Conservation (phyloP, 2,888 invertebrate genomes). For the Catocala nupta region DNA sequence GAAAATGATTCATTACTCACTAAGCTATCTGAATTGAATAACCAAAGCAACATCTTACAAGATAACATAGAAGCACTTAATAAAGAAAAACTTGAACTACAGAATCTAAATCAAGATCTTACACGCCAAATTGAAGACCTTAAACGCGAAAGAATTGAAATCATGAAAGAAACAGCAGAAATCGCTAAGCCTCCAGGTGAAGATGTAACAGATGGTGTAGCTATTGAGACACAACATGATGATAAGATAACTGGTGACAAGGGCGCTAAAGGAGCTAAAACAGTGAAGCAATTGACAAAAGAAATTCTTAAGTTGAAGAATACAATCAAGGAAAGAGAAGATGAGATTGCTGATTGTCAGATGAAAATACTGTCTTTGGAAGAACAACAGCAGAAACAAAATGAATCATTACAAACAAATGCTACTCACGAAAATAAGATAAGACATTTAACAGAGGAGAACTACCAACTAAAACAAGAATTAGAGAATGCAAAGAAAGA, state of each 20-base stretch:
- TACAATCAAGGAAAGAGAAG: slow-evolving; percentile 84
- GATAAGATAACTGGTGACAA: slow-evolving; percentile 75
- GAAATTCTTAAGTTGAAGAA: slow-evolving; percentile 84
- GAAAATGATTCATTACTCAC: slow-evolving; percentile 88
- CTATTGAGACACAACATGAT: slow-evolving; percentile 71
- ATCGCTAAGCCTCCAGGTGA: slow-evolving; percentile 70
- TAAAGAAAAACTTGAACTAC: slow-evolving; percentile 77
- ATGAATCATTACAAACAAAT: slow-evolving; percentile 69
- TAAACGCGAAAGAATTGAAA: slow-evolving; percentile 77
- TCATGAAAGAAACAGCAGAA: slow-evolving; percentile 79
- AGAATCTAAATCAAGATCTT: slow-evolving; percentile 70
- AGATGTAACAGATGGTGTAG: slow-evolving; percentile 65
- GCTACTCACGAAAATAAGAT: slow-evolving; percentile 76
- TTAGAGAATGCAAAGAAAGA: slow-evolving; percentile 64
- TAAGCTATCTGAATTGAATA: slow-evolving; percentile 82
- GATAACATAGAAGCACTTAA: slow-evolving; percentile 76
- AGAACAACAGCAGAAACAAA: slow-evolving; percentile 82
- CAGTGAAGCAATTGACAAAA: slow-evolving; percentile 83
- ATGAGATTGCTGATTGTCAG: slow-evolving; percentile 82
- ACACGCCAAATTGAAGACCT: slow-evolving; percentile 79
- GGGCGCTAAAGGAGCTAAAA: slow-evolving; percentile 73
- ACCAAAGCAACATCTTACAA: slow-evolving; percentile 82
- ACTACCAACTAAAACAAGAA: slow-evolving; percentile 74
- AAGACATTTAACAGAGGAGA: slow-evolving; percentile 75
- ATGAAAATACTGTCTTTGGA: slow-evolving; percentile 84